phyloP scores from a whole-genome alignment of 2,797 vertebrate genomes.

The Stomatorhinus walkeri region DNA sequence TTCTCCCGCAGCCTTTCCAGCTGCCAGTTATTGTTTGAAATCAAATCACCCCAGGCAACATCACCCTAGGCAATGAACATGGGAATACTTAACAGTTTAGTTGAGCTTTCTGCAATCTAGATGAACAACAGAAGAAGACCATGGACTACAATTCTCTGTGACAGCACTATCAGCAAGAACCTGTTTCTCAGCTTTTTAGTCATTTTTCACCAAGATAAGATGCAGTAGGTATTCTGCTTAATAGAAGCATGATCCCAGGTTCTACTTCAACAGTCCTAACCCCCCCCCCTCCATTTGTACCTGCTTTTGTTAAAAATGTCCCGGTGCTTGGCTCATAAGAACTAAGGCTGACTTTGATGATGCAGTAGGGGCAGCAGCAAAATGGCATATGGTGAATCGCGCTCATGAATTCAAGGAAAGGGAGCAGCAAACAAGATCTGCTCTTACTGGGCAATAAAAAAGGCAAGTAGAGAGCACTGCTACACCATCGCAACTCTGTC shows the following conservation, averaged over 20 bases:
- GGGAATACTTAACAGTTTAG: background rate
- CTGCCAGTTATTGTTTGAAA: conserved; percentile 1
- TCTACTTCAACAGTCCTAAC: background rate
- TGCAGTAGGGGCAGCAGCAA: background rate
- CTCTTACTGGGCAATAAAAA: background rate
- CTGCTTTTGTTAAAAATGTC: background rate
- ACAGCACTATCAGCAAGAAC: background rate
- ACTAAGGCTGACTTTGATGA: background rate
- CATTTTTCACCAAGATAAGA: background rate
- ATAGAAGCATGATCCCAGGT: background rate
- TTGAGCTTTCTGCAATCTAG: background rate
- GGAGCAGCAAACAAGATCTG: background rate
- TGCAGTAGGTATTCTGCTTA: background rate
- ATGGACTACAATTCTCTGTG: background rate
- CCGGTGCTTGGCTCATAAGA: background rate
- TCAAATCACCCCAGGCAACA: conserved; percentile 1
- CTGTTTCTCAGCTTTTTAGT: background rate
- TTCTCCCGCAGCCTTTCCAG: background rate
- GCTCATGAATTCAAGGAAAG: background rate
- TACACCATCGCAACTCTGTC: background rate
- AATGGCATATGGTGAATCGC: background rate
- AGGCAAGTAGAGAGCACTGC: background rate
- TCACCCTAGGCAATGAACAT: conserved; percentile 5
- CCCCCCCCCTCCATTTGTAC: background rate
- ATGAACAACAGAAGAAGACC: conserved; percentile 5